Evolutionary conservation across 2,797 vertebrate species (phyloP), one percentile per base, ranked within the genome.

Genomic region (Peromyscus eremicus): DNA sequence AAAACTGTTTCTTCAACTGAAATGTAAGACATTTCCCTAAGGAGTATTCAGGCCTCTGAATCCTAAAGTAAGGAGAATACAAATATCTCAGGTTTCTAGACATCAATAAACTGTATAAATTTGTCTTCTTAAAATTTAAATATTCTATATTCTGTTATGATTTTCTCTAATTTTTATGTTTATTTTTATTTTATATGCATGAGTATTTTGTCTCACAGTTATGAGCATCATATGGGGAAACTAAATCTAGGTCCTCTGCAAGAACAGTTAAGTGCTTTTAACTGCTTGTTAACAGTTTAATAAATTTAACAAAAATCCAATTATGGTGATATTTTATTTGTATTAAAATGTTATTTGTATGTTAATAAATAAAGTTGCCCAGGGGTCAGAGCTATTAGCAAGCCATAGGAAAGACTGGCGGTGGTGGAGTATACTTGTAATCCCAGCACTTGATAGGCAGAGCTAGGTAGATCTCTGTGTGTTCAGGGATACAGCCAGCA

Each of bases 31-130:
- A 86, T 96, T 95, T 19, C 40, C 89, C 14, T 52, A 89, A 93
- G 40, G 75, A 94, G 92, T 81, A 95, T 71, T 91, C 85, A 93
- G n/a, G 25, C 11, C 60, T 84, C 64, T 96, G 75, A 93, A 83
- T 93, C 16, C 29, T 79, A 93, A 89, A 94, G 73, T 91, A 77
- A 89, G 12, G 23, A 89, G 29, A 79, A 77, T 73, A 87, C 43
- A 89, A 86, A 93, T 23, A 89, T 52, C n/a, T 70, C 85, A 82
- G 16, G 29, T 23, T 94, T 88, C 46, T 57, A 75, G 68, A 21
- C 25, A 71, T n/a, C 60, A 60, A 80, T 75, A 32, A 95, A 92
- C 19, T 92, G 4, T 23, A 73, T 29, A 40, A 84, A 95, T 14
- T 57, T 34, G 10, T 77, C 49, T 94, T 94, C 64, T 81, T 92